A percentile compares a stretch with the other conserved stretches of the same genome.
phyloP scores from a whole-genome alignment of 2,113 vertebrate species.

The Malurus elegans region DNA sequence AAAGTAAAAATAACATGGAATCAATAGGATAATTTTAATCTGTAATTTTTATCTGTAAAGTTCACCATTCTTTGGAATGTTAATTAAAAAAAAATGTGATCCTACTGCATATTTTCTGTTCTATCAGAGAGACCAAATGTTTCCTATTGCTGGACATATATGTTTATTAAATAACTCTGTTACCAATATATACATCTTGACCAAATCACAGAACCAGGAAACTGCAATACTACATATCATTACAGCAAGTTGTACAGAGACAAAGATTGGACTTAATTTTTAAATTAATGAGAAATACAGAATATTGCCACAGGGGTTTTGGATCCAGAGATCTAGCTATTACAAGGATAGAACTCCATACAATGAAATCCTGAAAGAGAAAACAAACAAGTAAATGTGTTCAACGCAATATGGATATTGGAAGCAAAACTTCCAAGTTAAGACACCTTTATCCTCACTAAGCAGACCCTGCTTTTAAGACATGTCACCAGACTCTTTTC shows the following conservation, averaged over 20 bases:
- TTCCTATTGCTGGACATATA: not conserved
- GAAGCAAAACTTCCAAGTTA: not conserved
- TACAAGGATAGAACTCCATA: not conserved
- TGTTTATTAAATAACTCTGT: not conserved
- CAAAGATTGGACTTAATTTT: not conserved
- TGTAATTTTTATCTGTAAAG: not conserved
- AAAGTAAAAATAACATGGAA: not conserved
- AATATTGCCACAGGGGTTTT: not conserved
- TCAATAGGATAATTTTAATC: not conserved
- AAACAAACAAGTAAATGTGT: not conserved
- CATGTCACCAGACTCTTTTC: rapidly evolving
- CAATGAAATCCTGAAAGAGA: not conserved
- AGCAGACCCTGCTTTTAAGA: not conserved
- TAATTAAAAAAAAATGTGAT: not conserved
- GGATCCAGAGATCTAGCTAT: not conserved
- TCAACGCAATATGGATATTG: not conserved
- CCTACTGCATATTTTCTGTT: not conserved
- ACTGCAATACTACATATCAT: not conserved
- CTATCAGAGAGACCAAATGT: not conserved
- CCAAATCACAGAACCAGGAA: not conserved
- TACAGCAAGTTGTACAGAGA: not conserved
- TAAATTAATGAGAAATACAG: not conserved
- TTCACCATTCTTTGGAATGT: not conserved
- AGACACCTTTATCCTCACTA: not conserved
- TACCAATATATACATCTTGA: not conserved